A percentile compares a stretch with the other conserved stretches of the same genome.
Conservation (phyloP, 2,888 invertebrate genomes). For the Bimastos eiseni region DNA sequence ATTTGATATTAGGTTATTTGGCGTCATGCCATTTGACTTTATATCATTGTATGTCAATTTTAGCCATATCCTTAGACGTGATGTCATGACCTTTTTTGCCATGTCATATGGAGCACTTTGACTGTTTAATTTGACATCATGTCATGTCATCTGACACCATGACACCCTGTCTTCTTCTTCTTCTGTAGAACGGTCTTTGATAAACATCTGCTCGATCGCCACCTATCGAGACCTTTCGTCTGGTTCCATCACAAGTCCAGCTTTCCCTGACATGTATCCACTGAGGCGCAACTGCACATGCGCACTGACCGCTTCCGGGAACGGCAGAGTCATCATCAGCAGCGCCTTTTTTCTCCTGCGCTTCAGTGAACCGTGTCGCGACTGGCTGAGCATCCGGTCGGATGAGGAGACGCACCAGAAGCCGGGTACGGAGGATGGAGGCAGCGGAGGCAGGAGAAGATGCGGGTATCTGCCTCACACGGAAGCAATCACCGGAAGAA, state of each 20-base stretch:
- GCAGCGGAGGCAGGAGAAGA: constrained; percentile 21
- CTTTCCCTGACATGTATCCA: constrained; percentile 43
- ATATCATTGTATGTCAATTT: too few relatives aligned
- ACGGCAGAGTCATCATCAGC: constrained; percentile 18
- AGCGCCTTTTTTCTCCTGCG: constrained; percentile 41
- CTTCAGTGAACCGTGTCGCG: constrained; percentile 38
- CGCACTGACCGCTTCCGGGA: constrained; percentile 3
- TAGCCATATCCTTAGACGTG: too few relatives aligned
- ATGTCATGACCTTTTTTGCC: too few relatives aligned
- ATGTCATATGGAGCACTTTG: too few relatives aligned
- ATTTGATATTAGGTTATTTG: too few relatives aligned
- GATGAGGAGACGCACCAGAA: constrained; percentile 33
- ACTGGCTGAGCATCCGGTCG: constrained; percentile 36
- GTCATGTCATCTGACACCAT: background rate
- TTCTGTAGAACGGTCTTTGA: constrained; percentile 16
- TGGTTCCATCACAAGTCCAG: constrained; percentile 35
- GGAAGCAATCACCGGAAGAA: constrained; percentile 26
- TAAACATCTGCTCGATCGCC: constrained; percentile 14
- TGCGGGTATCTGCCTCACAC: constrained; percentile 43
- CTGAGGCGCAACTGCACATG: constrained; percentile 42
- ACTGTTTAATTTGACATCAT: too few relatives aligned
- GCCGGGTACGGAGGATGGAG: constrained; percentile 39
- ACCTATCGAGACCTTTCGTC: background rate
- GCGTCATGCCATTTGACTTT: too few relatives aligned
- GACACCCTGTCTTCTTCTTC: background rate